Percentiles rank a stretch among this genome's conserved stretches.
These are phyloP conservation scores for Anabas testudineus DNA, from an alignment of 2,797 vertebrate genomes.

Conservation along the genomic window DNA sequence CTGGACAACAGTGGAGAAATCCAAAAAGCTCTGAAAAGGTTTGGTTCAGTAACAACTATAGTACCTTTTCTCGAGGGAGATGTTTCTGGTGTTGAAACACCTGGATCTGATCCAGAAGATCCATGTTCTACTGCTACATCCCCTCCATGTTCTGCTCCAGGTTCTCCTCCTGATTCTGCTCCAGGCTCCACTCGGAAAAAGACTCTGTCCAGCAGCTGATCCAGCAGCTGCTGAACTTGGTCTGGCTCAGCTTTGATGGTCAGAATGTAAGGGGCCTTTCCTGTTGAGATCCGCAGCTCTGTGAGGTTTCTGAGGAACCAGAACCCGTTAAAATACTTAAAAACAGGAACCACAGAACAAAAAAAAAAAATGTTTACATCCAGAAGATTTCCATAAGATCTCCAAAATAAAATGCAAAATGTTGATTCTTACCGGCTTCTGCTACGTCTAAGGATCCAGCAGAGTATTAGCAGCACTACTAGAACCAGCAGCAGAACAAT, in stretches of 20 bases:
- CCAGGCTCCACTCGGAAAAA: not conserved
- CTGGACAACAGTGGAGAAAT: no score
- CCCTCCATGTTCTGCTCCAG: no score
- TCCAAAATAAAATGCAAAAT: no score
- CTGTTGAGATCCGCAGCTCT: slow-evolving; percentile 38
- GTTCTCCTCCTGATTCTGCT: not conserved
- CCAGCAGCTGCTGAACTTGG: slow-evolving; percentile 26
- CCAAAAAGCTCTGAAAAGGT: no score
- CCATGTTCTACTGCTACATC: not conserved
- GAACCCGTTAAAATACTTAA: not conserved
- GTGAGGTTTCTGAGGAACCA: slow-evolving; percentile 39
- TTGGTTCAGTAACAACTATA: no score
- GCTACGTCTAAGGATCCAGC: slow-evolving; percentile 23
- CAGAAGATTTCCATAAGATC: no score
- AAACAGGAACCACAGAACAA: not conserved
- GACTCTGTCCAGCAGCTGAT: slow-evolving; percentile 44
- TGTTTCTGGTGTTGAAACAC: not conserved
- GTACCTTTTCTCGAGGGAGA: slow-evolving; percentile 4
- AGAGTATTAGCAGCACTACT: slow-evolving; percentile 42
- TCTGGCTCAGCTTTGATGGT: slow-evolving; percentile 42
- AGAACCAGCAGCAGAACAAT: slow-evolving; percentile 47
- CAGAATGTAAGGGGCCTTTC: not conserved
- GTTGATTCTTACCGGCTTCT: slow-evolving; percentile 24
- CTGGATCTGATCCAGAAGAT: not conserved
- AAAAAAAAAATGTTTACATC: no score